Percentiles rank a stretch among this genome's conserved stretches.
These are phyloP conservation scores for Eumacrocentrus americanus DNA, from an alignment of 2,888 invertebrate genomes.

Conservation along the genomic window DNA sequence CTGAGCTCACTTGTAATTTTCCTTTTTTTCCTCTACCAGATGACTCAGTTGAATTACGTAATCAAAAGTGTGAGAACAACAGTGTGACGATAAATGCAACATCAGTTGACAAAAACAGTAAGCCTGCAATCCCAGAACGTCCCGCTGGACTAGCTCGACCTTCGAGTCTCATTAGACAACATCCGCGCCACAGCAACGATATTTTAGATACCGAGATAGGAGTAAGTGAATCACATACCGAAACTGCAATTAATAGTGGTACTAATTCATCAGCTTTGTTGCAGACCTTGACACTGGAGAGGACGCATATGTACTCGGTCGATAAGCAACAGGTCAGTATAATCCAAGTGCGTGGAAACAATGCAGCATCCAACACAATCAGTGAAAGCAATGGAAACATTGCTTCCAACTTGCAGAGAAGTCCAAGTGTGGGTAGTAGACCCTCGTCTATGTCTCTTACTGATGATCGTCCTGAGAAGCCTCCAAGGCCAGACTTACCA, in stretches of 20 bases:
- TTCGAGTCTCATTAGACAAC: conserved; percentile 53
- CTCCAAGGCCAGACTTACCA: conserved; percentile 43
- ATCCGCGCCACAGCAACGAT: conserved; percentile 48
- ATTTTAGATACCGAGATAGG: conserved; percentile 55
- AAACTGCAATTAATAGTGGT: conserved; percentile 1
- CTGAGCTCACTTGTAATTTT: no score
- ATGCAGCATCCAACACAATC: conserved; percentile 23
- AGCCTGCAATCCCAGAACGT: conserved; percentile 83
- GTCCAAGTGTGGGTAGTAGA: conserved; percentile 59
- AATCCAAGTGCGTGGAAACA: conserved; percentile 66
- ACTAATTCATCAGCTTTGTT: conserved; percentile 3
- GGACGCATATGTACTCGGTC: conserved; percentile 74
- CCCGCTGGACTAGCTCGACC: conserved; percentile 73
- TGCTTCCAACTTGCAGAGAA: conserved; percentile 59
- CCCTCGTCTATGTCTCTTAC: conserved; percentile 56
- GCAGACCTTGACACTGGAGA: conserved; percentile 66
- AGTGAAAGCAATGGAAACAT: conserved; percentile 55
- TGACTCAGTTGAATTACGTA: conserved; percentile 65
- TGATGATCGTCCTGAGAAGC: conserved; percentile 50
- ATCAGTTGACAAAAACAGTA: conserved; percentile 60
- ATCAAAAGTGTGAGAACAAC: conserved; percentile 56
- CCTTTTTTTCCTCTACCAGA: conserved; percentile 42
- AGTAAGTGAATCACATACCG: conserved; percentile 49
- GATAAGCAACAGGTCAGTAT: conserved; percentile 78
- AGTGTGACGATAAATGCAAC: conserved; percentile 39